Conservation (phyloP, 2,113 vertebrate genomes). For the Platichthys flesus region DNA sequence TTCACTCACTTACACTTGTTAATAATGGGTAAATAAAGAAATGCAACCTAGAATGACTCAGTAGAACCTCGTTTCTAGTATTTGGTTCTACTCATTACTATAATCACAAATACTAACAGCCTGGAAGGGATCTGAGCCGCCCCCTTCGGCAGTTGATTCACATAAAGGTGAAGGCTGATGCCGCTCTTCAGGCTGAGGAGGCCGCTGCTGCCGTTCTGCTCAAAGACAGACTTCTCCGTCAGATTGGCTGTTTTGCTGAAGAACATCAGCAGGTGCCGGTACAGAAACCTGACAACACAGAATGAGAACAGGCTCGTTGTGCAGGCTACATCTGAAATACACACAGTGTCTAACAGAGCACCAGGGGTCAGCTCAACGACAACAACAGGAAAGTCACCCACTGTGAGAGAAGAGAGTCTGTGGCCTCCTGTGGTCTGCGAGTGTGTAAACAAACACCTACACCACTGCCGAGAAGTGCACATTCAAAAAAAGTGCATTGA, state of each 20-base stretch:
- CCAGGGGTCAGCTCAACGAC: not conserved
- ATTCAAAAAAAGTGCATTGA: too few species aligned
- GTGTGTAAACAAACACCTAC: not conserved
- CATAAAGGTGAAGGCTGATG: conserved; percentile 87
- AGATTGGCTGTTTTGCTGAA: conserved; percentile 85
- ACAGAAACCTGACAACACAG: conserved; percentile 82
- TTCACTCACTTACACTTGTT: too few species aligned
- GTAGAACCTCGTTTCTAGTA: too few species aligned
- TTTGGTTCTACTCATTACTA: not conserved
- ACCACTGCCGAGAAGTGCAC: not conserved
- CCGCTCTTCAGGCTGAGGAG: conserved; percentile 89
- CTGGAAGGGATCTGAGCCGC: conserved; percentile 86
- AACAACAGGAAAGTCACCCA: conserved; percentile 4
- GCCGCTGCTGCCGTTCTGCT: conserved; percentile 77
- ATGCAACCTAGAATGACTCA: too few species aligned
- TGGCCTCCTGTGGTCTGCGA: not conserved
- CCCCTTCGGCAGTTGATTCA: conserved; percentile 94
- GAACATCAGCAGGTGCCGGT: conserved; percentile 92
- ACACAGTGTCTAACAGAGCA: not conserved
- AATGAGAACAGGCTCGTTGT: not conserved
- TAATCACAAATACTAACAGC: conserved; percentile 81
- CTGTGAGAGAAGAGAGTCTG: not conserved
- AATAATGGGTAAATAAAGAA: too few species aligned
- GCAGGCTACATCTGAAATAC: not conserved
- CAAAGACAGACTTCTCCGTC: conserved; percentile 89